phyloP scores from a whole-genome alignment of 2,797 vertebrate genomes.

The Brachyalestes nurse region DNA sequence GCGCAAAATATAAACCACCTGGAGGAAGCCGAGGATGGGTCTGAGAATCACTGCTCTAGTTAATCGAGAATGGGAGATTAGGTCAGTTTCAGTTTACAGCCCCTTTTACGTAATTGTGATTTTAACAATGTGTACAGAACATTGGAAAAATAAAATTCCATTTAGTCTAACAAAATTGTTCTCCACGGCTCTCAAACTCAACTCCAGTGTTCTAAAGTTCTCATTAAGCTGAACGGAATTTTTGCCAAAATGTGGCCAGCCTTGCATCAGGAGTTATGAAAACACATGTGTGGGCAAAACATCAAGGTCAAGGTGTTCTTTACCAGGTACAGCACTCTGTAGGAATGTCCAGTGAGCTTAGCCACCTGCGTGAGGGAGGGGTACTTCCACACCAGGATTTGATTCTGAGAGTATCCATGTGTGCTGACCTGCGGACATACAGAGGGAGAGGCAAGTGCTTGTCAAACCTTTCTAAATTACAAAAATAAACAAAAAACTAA shows the following conservation, averaged over 20 bases:
- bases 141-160: too few species aligned
- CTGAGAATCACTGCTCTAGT: too few species aligned
- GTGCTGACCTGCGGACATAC: constrained; percentile 88
- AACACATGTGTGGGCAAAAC: not conserved
- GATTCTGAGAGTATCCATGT: constrained; percentile 98
- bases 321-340: constrained; percentile 94
- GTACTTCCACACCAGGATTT: constrained; percentile 99
- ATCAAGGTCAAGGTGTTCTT: constrained; percentile 68
- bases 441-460: not conserved
- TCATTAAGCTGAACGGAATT: too few species aligned
- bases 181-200: too few species aligned
- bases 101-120: too few species aligned
- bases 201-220: too few species aligned
- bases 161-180: too few species aligned
- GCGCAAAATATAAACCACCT: too few species aligned
- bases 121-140: too few species aligned
- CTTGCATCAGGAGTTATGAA: not conserved
- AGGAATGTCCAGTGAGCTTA: constrained; percentile 97
- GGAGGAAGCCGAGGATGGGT: too few species aligned
- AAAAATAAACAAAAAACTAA: not conserved
- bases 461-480: not conserved
- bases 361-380: constrained; percentile 98
- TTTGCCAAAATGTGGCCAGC: not conserved
- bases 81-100: too few species aligned
- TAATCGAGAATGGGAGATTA: too few species aligned